Base-by-base conservation (phyloP, 2,113 vertebrate species). In the Anhinga rufa region DNA sequence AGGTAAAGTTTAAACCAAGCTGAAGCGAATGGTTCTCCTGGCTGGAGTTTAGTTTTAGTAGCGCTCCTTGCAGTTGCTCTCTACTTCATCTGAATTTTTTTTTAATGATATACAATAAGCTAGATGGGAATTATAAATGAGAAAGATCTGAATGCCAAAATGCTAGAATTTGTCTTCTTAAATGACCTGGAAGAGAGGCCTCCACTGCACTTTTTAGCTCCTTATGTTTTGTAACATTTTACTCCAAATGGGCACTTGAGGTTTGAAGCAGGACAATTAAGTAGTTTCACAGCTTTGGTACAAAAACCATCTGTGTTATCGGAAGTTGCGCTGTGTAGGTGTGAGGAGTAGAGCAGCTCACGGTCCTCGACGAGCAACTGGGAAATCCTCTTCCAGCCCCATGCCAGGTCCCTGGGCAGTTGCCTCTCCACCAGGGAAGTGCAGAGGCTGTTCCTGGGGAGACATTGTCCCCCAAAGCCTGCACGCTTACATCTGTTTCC, bases 1-100 rank as follows among this genome's bases (percentile, higher is more conserved):
- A 93, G 88, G 82, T 96, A 71, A 85, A 90, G 82, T 88, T 92
- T 95, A 93, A 96, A 36, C 60, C 28, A 29, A 83, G 90, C 69
- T 79, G 68, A 88, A 94, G 80, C 75, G 68, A 92, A 86, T 68
- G 66, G n/a, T 80, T 94, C 62, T 93, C 65, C 44, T 29, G 88
- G 87, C 79, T 68, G 52, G 82, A 88, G 46, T 65, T 85, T 44
- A 42, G 32, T 46, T 87, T 82, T 80, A 75, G 42, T 58, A 68
- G 64, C 49, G 14, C 48, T 75, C 52, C 28, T 62, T 94, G 74
- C 60, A 77, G 46, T 89, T 58, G 12, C 34, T 72, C 42, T 82
- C 40, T 78, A 34, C 62, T 87, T 77, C 5, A 32, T 60, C 64
- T 68, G 48, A 51, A 8, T 19, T 20, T 78, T 51, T 51, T 94